Conservation (phyloP, 2,113 vertebrate genomes). For the Heptranchias perlo region DNA sequence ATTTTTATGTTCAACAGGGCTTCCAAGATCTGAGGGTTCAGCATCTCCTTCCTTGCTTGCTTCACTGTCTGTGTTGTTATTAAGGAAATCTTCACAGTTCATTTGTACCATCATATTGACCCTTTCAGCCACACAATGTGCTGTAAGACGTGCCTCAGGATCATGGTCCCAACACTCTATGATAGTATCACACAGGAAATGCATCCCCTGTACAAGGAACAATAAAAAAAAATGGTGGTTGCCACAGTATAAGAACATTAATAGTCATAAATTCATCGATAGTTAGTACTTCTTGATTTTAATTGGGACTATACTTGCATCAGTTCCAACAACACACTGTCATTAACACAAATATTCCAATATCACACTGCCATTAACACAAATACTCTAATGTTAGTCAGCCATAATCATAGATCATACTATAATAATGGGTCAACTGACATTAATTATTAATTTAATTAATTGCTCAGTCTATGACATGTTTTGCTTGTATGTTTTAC, state of each 20-base stretch:
- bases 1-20: not conserved
- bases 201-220: conserved; percentile 65
- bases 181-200: conserved; percentile 73
- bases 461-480: not conserved
- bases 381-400: not conserved
- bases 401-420: not conserved
- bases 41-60: conserved; percentile 44
- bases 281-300: not conserved
- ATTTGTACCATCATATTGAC: conserved; percentile 64
- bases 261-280: not conserved
- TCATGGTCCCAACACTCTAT: conserved; percentile 86
- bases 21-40: not conserved
- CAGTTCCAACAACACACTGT: not conserved
- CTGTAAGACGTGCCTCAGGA: conserved; percentile 81
- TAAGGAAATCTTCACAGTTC: conserved; percentile 54
- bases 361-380: not conserved
- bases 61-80: conserved; percentile 49
- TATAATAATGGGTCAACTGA: not conserved
- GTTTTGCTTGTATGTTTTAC: not conserved
- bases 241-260: not conserved
- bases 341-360: not conserved
- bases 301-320: not conserved
- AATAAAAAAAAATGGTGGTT: not conserved
- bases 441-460: not conserved
- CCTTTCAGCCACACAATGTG: conserved; percentile 81